These are phyloP conservation scores for Morbakka virulenta DNA, from an alignment of 30 jellyfish, hydroid and myxozoan genomes.

Conservation along the genomic window DNA sequence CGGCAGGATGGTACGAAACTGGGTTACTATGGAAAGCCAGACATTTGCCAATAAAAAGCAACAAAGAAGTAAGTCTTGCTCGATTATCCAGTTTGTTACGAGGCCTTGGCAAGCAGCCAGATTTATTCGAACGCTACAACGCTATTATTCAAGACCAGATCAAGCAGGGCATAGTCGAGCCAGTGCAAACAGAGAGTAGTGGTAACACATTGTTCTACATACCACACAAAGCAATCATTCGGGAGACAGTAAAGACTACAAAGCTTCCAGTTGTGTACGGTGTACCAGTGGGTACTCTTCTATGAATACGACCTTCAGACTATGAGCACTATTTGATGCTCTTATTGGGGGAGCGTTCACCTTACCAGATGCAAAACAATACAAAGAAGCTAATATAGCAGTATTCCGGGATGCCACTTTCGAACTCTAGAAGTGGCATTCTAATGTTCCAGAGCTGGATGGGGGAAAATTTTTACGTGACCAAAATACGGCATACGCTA, in stretches of 20 bases:
- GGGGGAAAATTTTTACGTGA: no score
- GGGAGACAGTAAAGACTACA: constrained; percentile 44
- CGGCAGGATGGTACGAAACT: constrained; percentile 57
- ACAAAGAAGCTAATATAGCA: no score
- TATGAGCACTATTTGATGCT: no score
- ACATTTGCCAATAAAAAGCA: constrained; percentile 10
- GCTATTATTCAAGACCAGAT: constrained; percentile 36
- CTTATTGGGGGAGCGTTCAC: no score
- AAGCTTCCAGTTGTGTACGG: constrained; percentile 38
- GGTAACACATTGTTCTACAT: constrained; percentile 27
- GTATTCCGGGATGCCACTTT: no score
- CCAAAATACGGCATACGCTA: no score
- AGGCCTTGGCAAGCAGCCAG: constrained; percentile 35
- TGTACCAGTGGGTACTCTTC: no score
- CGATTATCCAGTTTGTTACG: constrained; percentile 21
- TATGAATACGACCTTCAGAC: no score
- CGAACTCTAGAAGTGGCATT: no score
- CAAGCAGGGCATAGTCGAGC: constrained; percentile 36
- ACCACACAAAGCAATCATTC: constrained; percentile 52
- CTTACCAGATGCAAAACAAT: no score
- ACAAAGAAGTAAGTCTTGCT: constrained; percentile 44
- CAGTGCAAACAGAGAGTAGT: constrained; percentile 4
- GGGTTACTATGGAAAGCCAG: constrained; percentile 44
- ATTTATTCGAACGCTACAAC: constrained; percentile 29
- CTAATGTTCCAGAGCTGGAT: no score